Base-by-base conservation (phyloP, 2,888 invertebrate genomes). In the Drosophila affinis region DNA sequence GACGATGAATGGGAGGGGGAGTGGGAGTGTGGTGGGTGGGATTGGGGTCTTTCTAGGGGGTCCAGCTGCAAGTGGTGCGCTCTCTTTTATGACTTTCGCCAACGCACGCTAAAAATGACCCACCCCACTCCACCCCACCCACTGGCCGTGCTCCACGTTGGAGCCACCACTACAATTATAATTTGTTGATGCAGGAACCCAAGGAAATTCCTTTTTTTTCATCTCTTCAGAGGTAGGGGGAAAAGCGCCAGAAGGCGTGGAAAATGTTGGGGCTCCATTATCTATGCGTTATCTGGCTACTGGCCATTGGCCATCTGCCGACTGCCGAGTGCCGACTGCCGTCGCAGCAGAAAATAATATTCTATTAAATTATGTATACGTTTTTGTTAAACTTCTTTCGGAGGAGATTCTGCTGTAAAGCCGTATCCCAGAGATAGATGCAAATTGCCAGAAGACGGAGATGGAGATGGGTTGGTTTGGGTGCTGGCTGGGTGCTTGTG, bases 101-200 rank as follows among this genome's bases (percentile, higher is more conserved):
- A 74, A 63, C 61, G 69, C 79, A 78, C 76, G 81, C 81, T 72
- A 63, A 57, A 76, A 48, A 52, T 64, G 81, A 21, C 3, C 21
- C 21, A 3, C 21, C 21, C 21, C 21, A 56, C 21, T 3, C 2
- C 21, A 56, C 61, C 44, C 39, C 34, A 9, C 55, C 32, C 9
- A n/a, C 39, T n/a, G 39, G 39, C n/a, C 9, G n/a, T n/a, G n/a
- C n/a, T 3, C 58, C 39, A 29, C 3, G 27, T 24, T 48, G 48
- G 46, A 77, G 68, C 69, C 74, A 60, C 69, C 74, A 60, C 65
- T 54, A 69, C 82, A 79, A 81, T 81, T 79, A 79, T 79, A 76
- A 76, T 79, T 81, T 68, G 79, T 81, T 78, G 78, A 78, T 72
- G 76, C 78, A 49, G 71, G 47, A 45, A 39, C 68, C 55, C 54